Percentiles rank a stretch among this genome's conserved stretches.
phyloP scores from a whole-genome alignment of 2,888 invertebrate species.

The Synergus laeviventris region DNA sequence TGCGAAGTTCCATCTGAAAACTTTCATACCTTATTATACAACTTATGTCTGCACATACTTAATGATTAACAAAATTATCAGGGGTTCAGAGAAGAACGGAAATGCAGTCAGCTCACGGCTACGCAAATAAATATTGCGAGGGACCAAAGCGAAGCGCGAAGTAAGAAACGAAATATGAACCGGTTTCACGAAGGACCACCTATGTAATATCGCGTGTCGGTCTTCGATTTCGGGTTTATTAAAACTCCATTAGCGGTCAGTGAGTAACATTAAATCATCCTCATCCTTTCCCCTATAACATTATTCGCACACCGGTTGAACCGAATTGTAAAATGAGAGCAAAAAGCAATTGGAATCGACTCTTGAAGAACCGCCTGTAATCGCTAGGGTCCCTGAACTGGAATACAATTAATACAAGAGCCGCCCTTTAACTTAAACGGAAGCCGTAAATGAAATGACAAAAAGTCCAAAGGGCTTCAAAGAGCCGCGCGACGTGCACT shows the following conservation, averaged over 20 bases:
- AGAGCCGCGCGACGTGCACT: not conserved
- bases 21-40: not conserved
- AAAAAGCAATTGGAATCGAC: not conserved
- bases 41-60: not conserved
- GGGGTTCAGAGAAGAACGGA: not conserved
- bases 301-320: not conserved
- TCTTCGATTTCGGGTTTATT: slow-evolving; percentile 56
- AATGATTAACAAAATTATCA: not conserved
- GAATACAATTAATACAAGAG: not conserved
- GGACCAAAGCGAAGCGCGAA: not conserved
- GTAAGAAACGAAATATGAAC: slow-evolving; percentile 47
- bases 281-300: too few relatives aligned
- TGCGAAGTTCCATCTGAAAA: too few relatives aligned
- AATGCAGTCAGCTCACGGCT: not conserved
- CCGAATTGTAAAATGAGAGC: not conserved
- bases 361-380: not conserved
- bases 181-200: slow-evolving; percentile 51
- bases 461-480: slow-evolving; percentile 13
- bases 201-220: slow-evolving; percentile 52
- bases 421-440: not conserved
- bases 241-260: slow-evolving; percentile 49
- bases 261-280: slow-evolving; percentile 28
- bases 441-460: not conserved
- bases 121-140: not conserved
- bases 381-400: not conserved